Evolutionary conservation across 2,888 invertebrate genomes (phyloP).

Genomic region (Boloria selene): DNA sequence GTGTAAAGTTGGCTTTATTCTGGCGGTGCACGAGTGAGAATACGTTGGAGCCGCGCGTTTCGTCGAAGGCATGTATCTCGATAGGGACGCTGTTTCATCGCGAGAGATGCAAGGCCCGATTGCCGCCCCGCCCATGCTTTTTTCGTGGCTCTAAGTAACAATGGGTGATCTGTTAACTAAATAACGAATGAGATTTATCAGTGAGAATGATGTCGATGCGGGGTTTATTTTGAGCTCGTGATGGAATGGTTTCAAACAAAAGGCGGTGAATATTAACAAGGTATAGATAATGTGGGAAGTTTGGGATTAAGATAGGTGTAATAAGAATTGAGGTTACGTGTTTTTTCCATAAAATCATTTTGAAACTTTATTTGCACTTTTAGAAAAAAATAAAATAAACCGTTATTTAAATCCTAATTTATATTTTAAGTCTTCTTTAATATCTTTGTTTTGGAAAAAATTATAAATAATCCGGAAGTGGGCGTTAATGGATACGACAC

Average conservation of each 20-base stretch:
- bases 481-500: too few species aligned
- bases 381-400: too few species aligned
- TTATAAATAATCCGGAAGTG: too few species aligned
- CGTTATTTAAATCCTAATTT: too few species aligned
- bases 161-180: conserved; percentile 81
- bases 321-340: background rate
- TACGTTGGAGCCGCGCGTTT: conserved; percentile 45
- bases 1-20: conserved; percentile 49
- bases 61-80: conserved; percentile 77
- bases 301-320: background rate
- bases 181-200: conserved; percentile 74
- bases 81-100: conserved; percentile 76
- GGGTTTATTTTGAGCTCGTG: conserved; percentile 46
- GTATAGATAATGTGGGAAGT: conserved; percentile 17
- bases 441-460: too few species aligned
- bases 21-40: conserved; percentile 41
- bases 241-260: conserved; percentile 30
- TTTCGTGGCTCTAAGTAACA: conserved; percentile 80
- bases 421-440: too few species aligned
- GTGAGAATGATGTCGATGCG: conserved; percentile 59
- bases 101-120: conserved; percentile 68
- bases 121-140: conserved; percentile 78
- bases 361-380: too few species aligned
- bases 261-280: conserved; percentile 25
- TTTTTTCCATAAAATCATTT: too few species aligned